Evolutionary conservation across 2,113 vertebrate genomes (phyloP).

Genomic region (Toxostoma redivivum): DNA sequence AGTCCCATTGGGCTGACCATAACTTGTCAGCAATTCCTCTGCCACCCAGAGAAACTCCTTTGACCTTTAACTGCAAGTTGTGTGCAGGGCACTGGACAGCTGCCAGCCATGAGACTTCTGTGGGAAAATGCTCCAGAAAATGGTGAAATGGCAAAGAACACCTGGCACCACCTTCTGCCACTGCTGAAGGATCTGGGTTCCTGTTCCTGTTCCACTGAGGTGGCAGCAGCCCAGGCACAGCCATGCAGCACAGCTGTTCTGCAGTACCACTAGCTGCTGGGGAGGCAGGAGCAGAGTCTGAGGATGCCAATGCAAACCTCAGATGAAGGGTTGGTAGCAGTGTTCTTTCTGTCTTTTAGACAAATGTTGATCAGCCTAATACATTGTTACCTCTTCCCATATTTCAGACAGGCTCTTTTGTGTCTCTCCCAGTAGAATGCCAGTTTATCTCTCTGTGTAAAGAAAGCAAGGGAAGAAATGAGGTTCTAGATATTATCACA

Average conservation of each 20-base stretch:
- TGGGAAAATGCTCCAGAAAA: not conserved
- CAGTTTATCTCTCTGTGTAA: not conserved
- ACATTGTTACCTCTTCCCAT: not conserved
- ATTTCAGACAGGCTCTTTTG: fast-evolving
- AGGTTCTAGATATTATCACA: not conserved
- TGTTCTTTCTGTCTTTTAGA: not conserved
- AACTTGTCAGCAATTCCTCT: not conserved
- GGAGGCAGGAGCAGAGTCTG: not conserved
- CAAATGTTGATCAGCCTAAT: not conserved
- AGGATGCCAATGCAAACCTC: not conserved
- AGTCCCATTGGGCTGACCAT: not conserved
- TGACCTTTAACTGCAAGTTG: not conserved
- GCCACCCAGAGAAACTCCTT: not conserved
- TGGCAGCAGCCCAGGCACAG: not conserved
- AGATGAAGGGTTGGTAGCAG: not conserved
- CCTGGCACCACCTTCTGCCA: fast-evolving
- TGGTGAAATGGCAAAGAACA: not conserved
- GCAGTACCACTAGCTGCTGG: not conserved
- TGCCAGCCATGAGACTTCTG: not conserved
- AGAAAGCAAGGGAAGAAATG: not conserved
- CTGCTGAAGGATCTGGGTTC: not conserved
- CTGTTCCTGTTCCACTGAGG: fast-evolving
- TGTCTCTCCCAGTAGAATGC: not conserved
- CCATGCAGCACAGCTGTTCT: not conserved
- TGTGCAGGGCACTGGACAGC: not conserved